Conservation (phyloP, 2,888 invertebrate species). For the Branchipolynoe longqiensis region DNA sequence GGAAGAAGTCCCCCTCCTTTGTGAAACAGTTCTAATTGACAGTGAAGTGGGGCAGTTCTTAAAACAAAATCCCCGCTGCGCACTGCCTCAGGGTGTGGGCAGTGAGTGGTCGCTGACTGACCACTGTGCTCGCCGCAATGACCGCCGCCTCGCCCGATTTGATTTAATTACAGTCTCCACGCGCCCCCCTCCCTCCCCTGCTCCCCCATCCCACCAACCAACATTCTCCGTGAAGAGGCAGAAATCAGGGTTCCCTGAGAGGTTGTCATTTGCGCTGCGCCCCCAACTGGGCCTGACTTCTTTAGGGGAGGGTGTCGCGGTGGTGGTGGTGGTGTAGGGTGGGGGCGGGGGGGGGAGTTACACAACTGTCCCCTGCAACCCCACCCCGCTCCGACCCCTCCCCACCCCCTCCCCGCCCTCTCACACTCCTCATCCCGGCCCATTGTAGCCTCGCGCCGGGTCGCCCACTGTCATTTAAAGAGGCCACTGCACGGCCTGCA, state of each 20-base stretch:
- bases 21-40: conserved; percentile 19
- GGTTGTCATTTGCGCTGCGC: neutral
- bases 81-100: neutral
- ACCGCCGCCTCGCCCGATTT: conserved; percentile 32
- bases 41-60: conserved; percentile 33
- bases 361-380: conserved; percentile 25
- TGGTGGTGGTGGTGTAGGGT: too few species aligned
- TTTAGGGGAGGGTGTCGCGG: too few species aligned
- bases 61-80: conserved; percentile 38
- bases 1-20: too few species aligned
- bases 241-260: neutral
- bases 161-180: conserved; percentile 42
- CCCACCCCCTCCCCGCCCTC: too few species aligned
- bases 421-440: conserved; percentile 16
- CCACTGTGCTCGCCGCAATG: conserved; percentile 3
- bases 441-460: conserved; percentile 6
- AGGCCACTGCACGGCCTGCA: neutral
- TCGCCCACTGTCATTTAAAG: conserved; percentile 16
- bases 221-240: neutral
- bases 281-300: conserved; percentile 33
- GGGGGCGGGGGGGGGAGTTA: conserved; percentile 15
- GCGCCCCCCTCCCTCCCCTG: too few species aligned
- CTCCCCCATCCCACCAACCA: too few species aligned
- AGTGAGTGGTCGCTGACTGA: neutral
- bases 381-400: too few species aligned